These are phyloP conservation scores for Brachyopa scutellaris DNA, from an alignment of 2,888 invertebrate genomes.

Conservation along the genomic window DNA sequence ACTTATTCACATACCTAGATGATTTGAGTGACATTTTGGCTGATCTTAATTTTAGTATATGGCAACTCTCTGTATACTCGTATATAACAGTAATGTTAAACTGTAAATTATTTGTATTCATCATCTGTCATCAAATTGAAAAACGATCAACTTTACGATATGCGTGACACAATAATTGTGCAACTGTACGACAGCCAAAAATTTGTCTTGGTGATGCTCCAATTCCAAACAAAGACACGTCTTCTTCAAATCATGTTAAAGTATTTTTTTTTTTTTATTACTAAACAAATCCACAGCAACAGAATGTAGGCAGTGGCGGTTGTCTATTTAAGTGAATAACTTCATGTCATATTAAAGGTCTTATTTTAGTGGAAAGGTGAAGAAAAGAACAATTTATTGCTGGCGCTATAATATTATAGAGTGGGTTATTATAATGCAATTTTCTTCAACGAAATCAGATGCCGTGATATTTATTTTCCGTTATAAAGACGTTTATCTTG, in stretches of 20 bases:
- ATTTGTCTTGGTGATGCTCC: constrained; percentile 21
- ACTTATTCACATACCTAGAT: too few relatives aligned
- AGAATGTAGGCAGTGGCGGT: too few relatives aligned
- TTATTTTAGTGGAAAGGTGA: neutral
- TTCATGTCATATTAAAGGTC: neutral
- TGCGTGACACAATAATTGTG: constrained; percentile 14
- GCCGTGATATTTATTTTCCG: constrained; percentile 27
- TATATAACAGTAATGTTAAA: too few relatives aligned
- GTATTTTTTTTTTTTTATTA: too few relatives aligned
- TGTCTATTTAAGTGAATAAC: too few relatives aligned
- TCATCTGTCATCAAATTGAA: constrained; percentile 2
- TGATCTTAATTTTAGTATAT: too few relatives aligned
- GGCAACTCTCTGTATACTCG: too few relatives aligned
- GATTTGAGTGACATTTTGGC: too few relatives aligned
- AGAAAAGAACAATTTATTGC: neutral
- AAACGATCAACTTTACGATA: neutral
- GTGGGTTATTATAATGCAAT: constrained; percentile 31
- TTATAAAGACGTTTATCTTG: constrained; percentile 14
- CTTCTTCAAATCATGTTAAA: constrained; percentile 9
- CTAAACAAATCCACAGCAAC: too few relatives aligned
- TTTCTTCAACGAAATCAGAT: constrained; percentile 13
- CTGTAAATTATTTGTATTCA: constrained; percentile 18
- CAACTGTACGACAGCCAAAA: constrained; percentile 5
- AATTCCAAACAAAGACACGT: constrained; percentile 14
- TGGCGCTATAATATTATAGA: neutral